Percentiles rank a stretch among this genome's conserved stretches.
Conservation (phyloP, 2,797 vertebrate species). For the Hydrocynus forskahlii region DNA sequence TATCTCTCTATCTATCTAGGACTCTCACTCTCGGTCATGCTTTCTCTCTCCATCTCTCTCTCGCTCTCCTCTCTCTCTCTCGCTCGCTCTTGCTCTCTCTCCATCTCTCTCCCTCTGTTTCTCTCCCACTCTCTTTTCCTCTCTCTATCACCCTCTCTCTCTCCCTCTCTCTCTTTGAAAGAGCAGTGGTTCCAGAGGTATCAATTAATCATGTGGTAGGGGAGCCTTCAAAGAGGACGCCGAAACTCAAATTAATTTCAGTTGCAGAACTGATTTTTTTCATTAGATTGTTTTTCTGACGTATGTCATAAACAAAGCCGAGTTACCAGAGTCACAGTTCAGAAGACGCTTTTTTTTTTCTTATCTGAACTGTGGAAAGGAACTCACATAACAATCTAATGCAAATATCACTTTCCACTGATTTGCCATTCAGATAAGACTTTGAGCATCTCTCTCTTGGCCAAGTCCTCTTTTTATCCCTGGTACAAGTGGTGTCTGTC, state of each 20-base stretch:
- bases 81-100: background rate
- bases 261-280: slow-evolving; percentile 37
- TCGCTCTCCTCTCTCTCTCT: background rate
- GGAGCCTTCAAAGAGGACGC: slow-evolving; percentile 57
- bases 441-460: slow-evolving; percentile 7
- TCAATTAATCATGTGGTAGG: slow-evolving; percentile 61
- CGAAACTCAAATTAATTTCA: slow-evolving; percentile 61
- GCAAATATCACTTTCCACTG: background rate
- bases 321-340: background rate
- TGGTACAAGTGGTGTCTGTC: background rate
- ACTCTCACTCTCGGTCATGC: slow-evolving; percentile 29
- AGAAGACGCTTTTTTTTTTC: background rate
- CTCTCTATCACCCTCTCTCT: slow-evolving; percentile 31
- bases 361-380: background rate
- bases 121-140: slow-evolving; percentile 30
- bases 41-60: background rate
- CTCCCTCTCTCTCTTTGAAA: slow-evolving; percentile 48
- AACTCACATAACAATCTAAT: background rate
- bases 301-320: background rate
- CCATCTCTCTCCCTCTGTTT: background rate
- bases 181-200: slow-evolving; percentile 59
- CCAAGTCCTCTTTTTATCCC: background rate
- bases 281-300: slow-evolving; percentile 45
- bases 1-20: background rate
- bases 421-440: slow-evolving; percentile 16